A percentile compares a stretch with the other conserved stretches of the same genome.
Evolutionary conservation across 2,113 vertebrate genomes (phyloP).

Genomic region (Irena cyanogastra): DNA sequence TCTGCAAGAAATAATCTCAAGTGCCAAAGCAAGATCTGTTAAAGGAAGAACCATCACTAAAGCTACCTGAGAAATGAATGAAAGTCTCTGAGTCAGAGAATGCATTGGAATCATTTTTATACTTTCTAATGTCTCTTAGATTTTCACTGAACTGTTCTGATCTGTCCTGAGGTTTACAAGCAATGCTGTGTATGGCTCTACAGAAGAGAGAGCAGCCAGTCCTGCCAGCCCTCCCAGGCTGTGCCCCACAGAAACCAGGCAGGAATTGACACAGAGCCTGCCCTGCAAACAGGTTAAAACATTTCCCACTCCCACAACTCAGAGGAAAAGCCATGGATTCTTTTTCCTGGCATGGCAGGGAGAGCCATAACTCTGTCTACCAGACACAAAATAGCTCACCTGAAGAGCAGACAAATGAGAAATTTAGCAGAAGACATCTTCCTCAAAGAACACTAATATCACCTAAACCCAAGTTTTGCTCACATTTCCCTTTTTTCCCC

Average conservation of each 20-base stretch:
- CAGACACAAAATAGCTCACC: not conserved
- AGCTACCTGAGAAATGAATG: not conserved
- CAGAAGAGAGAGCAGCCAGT: not conserved
- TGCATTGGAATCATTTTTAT: not conserved
- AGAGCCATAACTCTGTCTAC: not conserved
- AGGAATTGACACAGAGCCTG: not conserved
- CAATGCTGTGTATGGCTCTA: not conserved
- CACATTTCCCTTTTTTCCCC: not conserved
- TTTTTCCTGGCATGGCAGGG: not conserved
- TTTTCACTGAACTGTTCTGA: not conserved
- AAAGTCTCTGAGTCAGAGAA: not conserved
- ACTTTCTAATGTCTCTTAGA: not conserved
- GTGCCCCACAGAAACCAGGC: not conserved
- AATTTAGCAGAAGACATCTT: not conserved
- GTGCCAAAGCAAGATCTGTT: not conserved
- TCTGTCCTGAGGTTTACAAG: not conserved
- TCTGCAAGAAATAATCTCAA: not conserved
- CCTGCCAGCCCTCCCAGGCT: not conserved
- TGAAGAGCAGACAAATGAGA: not conserved
- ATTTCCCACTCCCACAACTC: not conserved
- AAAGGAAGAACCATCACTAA: not conserved
- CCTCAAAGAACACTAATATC: not conserved
- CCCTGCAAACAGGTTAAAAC: not conserved
- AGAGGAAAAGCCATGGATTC: not conserved
- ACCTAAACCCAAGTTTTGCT: not conserved